Conservation (phyloP, 23 tunicate species). For the Diplosoma virens region DNA sequence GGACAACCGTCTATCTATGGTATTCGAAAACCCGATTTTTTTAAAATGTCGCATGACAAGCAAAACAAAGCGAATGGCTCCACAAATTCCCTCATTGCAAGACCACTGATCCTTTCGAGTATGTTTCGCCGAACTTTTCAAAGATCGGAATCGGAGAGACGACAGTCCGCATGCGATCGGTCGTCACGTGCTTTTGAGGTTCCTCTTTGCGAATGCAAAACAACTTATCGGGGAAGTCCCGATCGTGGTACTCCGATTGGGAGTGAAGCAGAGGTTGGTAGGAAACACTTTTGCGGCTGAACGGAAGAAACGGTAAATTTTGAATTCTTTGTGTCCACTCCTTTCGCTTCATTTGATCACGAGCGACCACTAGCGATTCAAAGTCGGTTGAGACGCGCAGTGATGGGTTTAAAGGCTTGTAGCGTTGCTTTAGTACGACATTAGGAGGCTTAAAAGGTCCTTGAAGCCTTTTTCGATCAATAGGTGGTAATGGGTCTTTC, state of each 20-base stretch:
- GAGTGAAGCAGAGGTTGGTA: conserved; percentile 71
- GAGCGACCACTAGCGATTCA: conserved; percentile 40
- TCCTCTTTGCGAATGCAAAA: conserved; percentile 54
- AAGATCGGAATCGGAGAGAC: conserved; percentile 83
- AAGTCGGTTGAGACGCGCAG: conserved; percentile 70
- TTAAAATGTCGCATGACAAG: too few species aligned
- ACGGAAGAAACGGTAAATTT: conserved; percentile 65
- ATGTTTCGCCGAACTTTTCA: conserved; percentile 68
- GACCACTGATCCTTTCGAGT: conserved; percentile 79
- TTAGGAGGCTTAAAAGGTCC: conserved; percentile 81
- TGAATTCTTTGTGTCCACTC: conserved; percentile 69
- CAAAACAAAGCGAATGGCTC: too few species aligned
- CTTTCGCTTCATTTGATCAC: conserved; percentile 26
- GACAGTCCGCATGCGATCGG: conserved; percentile 62
- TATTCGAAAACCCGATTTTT: too few species aligned
- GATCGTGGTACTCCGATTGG: conserved; percentile 49
- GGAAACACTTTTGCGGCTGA: conserved; percentile 26
- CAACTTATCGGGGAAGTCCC: conserved; percentile 43
- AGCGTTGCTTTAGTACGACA: conserved; percentile 64
- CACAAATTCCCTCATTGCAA: too few species aligned
- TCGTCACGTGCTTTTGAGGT: conserved; percentile 10
- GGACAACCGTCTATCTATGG: too few species aligned
- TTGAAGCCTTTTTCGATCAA: conserved; percentile 35
- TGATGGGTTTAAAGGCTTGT: conserved; percentile 59
- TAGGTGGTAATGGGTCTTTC: conserved; percentile 40